Conservation (phyloP, 1,140 invertebrate species). For the Hirudo medicinalis region DNA sequence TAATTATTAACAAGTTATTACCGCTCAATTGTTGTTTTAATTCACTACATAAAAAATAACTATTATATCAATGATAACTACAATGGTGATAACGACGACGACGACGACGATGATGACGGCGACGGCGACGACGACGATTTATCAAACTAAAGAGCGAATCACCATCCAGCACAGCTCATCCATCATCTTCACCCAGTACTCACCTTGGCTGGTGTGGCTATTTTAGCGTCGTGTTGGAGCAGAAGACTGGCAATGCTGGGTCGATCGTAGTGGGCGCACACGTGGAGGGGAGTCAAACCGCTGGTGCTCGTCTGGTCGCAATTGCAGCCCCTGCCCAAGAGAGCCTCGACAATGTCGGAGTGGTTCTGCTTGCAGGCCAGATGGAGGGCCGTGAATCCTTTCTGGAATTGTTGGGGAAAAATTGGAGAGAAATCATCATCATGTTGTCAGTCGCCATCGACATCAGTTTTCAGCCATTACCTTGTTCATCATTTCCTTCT, state of each 20-base stretch:
- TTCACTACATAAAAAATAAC: conserved; percentile 67
- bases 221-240: conserved; percentile 83
- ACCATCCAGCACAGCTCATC: conserved; percentile 91
- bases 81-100: too few species aligned
- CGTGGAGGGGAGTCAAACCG: conserved; percentile 89
- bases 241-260: conserved; percentile 83
- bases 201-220: conserved; percentile 73
- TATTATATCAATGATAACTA: conserved; percentile 76
- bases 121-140: conserved; percentile 49
- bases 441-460: neutral
- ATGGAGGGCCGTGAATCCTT: conserved; percentile 94
- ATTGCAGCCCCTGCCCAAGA: conserved; percentile 80
- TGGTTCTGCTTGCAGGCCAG: conserved; percentile 96
- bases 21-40: conserved; percentile 42
- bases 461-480: neutral
- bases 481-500: neutral
- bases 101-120: too few species aligned
- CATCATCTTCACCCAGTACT: neutral
- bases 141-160: conserved; percentile 88
- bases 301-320: conserved; percentile 95
- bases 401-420: conserved; percentile 44
- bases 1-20: neutral
- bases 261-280: conserved; percentile 96
- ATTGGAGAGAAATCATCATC: too few species aligned
- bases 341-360: conserved; percentile 79